phyloP scores from a whole-genome alignment of 1,140 invertebrate genomes.

The Pseudomyrmex concolor region DNA sequence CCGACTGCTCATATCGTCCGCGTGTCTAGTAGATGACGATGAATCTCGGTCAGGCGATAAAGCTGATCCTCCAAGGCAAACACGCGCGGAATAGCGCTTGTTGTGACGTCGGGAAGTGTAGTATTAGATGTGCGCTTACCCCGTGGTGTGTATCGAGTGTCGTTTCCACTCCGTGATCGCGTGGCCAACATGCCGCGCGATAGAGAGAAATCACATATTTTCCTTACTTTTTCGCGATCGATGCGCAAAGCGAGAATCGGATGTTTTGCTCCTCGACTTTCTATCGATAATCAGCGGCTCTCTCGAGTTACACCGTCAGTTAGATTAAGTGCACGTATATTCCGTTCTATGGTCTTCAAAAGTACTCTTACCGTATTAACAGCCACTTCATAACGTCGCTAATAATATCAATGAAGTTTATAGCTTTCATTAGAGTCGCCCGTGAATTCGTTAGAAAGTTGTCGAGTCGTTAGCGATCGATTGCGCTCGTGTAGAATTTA shows the following conservation, averaged over 20 bases:
- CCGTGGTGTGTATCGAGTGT: slow-evolving; percentile 43
- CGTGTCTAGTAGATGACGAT: slow-evolving; percentile 52
- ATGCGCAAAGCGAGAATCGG: slow-evolving; percentile 8
- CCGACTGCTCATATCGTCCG: slow-evolving; percentile 30
- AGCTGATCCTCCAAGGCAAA: slow-evolving; percentile 62
- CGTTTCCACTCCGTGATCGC: slow-evolving; percentile 31
- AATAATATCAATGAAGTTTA: slow-evolving; percentile 30
- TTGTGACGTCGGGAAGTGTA: slow-evolving; percentile 35
- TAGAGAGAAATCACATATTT: slow-evolving; percentile 17
- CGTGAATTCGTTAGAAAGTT: slow-evolving; percentile 17
- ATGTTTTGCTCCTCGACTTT: slow-evolving; percentile 22
- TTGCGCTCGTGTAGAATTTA: slow-evolving; percentile 10
- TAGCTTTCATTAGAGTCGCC: not conserved
- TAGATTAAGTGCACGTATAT: slow-evolving; percentile 2
- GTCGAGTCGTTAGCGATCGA: slow-evolving; percentile 32
- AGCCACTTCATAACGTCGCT: slow-evolving; percentile 6
- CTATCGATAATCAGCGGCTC: slow-evolving; percentile 27
- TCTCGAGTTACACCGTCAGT: not conserved
- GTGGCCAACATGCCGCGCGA: not conserved
- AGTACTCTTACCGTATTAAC: not conserved
- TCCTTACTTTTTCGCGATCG: slow-evolving; percentile 5
- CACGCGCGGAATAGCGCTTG: slow-evolving; percentile 25
- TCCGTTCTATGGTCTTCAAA: not conserved
- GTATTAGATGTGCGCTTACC: slow-evolving; percentile 48
- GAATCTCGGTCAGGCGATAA: slow-evolving; percentile 56